These are phyloP conservation scores for Hoplostethus atlanticus DNA, from an alignment of 2,797 vertebrate genomes.

Conservation along the genomic window DNA sequence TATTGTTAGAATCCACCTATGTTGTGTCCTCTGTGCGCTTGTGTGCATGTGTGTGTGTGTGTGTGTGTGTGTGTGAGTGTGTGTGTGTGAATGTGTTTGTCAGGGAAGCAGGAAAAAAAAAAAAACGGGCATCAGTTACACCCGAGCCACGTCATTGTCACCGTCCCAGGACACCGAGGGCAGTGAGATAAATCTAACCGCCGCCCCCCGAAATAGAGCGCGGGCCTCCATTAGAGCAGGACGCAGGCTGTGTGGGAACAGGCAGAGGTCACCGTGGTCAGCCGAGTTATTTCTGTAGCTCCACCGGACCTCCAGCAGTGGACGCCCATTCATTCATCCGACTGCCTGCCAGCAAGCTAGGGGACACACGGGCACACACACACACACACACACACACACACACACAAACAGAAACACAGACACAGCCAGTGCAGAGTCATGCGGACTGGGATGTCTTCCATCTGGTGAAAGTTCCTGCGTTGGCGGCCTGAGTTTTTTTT, in stretches of 20 bases:
- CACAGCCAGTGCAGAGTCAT: slow-evolving; percentile 41
- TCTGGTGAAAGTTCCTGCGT: slow-evolving; percentile 37
- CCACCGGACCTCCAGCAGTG: slow-evolving; percentile 76
- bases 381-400: neutral
- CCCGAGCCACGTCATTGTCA: slow-evolving; percentile 68
- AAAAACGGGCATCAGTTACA: slow-evolving; percentile 70
- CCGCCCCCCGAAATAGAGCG: slow-evolving; percentile 75
- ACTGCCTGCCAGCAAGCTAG: slow-evolving; percentile 66
- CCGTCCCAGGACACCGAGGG: slow-evolving; percentile 73
- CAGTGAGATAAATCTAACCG: slow-evolving; percentile 79
- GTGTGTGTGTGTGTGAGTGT: neutral
- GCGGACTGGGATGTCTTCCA: slow-evolving; percentile 43
- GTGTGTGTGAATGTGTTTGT: slow-evolving; percentile 20
- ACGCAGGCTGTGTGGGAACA: slow-evolving; percentile 76
- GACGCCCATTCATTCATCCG: slow-evolving; percentile 77
- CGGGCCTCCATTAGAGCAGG: slow-evolving; percentile 73
- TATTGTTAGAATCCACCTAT: no score
- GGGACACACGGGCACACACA: slow-evolving; percentile 42
- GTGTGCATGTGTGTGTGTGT: neutral
- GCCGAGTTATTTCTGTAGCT: slow-evolving; percentile 80
- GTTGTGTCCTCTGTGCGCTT: neutral
- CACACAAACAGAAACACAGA: slow-evolving; percentile 43
- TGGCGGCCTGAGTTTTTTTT: slow-evolving; percentile 29
- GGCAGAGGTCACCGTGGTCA: slow-evolving; percentile 80
- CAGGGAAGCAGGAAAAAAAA: slow-evolving; percentile 52